Percentiles rank a stretch among this genome's conserved stretches.
Conservation (phyloP, 2,797 vertebrate genomes). For the Manis pentadactyla region DNA sequence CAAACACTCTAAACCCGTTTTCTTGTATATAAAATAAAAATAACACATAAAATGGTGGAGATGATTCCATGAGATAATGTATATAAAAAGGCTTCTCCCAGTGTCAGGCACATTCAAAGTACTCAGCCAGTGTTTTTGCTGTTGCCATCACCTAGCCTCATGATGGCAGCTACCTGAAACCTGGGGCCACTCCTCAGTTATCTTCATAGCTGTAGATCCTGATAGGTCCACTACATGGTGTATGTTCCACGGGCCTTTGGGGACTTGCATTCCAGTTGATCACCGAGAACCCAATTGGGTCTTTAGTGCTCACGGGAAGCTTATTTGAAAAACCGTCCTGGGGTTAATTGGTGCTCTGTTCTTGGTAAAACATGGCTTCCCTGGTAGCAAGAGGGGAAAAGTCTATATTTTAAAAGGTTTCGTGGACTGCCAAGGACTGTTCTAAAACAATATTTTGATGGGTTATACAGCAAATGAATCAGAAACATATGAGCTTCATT, state of each 20-base stretch:
- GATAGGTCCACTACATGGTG: not conserved
- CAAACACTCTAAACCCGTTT: not conserved
- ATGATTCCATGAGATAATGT: not conserved
- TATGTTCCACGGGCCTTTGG: not conserved
- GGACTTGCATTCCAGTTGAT: not conserved
- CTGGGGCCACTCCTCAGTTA: not conserved
- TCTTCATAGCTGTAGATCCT: not conserved
- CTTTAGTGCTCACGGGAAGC: not conserved
- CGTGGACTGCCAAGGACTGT: conserved; percentile 76
- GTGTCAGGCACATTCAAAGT: not conserved
- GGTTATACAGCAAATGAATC: conserved; percentile 84
- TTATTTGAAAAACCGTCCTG: conserved; percentile 41
- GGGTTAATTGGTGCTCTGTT: conserved; percentile 30
- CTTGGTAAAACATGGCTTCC: conserved; percentile 70
- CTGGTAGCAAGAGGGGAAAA: conserved; percentile 68
- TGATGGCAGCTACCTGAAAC: not conserved
- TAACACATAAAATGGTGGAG: not conserved
- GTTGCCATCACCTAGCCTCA: not conserved
- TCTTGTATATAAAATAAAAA: not conserved
- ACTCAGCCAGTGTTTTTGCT: not conserved
- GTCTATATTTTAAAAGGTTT: conserved; percentile 80
- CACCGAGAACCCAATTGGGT: not conserved
- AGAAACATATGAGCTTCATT: conserved; percentile 84
- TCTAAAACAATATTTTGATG: conserved; percentile 85
- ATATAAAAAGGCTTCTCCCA: not conserved